phyloP scores from a whole-genome alignment of 2,113 vertebrate species.

The Pluvianellus socialis region DNA sequence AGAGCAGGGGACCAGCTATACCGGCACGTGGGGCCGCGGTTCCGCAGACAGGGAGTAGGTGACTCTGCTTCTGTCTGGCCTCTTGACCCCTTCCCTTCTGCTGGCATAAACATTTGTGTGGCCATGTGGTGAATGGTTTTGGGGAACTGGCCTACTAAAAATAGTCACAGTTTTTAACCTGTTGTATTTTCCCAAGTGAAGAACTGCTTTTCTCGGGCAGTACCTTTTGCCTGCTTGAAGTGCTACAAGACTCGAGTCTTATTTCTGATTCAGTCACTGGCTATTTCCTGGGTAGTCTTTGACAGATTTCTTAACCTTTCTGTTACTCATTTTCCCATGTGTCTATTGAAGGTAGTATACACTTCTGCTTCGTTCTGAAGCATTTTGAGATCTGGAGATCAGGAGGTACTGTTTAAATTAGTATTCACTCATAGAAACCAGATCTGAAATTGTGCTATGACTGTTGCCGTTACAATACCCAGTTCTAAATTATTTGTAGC shows the following conservation, averaged over 20 bases:
- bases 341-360: neutral
- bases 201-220: neutral
- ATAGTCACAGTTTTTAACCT: constrained; percentile 1
- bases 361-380: constrained; percentile 10
- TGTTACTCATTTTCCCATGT: constrained; percentile 38
- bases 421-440: neutral
- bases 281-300: constrained; percentile 26
- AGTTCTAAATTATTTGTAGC: neutral
- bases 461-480: neutral
- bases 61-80: neutral
- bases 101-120: neutral
- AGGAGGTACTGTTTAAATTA: neutral
- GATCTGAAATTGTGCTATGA: neutral
- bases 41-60: neutral
- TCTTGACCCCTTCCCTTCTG: neutral
- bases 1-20: neutral
- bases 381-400: neutral
- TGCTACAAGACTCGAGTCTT: neutral
- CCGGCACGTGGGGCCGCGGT: neutral
- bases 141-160: constrained; percentile 34
- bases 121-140: rapidly evolving
- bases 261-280: constrained; percentile 22
- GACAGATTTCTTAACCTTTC: constrained; percentile 53
- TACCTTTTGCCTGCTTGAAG: neutral
- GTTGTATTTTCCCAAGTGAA: neutral